Conservation (phyloP, 35 echinoderm and acorn worm species). For the Heliocidaris erythrogramma region DNA sequence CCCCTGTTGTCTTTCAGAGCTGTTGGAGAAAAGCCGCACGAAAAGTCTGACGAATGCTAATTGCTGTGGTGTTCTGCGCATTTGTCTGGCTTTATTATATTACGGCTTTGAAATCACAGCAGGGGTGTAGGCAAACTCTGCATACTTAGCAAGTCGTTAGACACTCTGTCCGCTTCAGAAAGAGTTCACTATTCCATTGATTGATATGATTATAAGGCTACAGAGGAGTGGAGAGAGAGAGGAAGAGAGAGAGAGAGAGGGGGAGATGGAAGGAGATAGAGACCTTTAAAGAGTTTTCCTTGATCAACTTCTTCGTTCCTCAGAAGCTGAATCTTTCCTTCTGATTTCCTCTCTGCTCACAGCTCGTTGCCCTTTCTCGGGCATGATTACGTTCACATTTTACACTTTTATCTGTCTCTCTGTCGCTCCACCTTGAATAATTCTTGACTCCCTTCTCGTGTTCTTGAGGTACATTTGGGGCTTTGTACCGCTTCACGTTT, state of each 20-base stretch:
- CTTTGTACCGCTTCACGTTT: not conserved
- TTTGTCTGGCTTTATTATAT: slow-evolving; percentile 36
- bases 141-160: slow-evolving; percentile 8
- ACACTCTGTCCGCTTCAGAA: slow-evolving; percentile 10
- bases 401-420: slow-evolving; percentile 36
- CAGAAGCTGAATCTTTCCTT: slow-evolving; percentile 22
- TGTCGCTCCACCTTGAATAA: slow-evolving; percentile 12
- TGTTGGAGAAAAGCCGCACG: not conserved
- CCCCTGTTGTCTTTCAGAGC: not conserved
- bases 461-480: not conserved
- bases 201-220: slow-evolving; percentile 27
- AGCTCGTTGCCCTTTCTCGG: not conserved
- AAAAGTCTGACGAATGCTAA: slow-evolving; percentile 19
- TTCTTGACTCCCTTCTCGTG: not conserved
- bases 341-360: slow-evolving; percentile 4
- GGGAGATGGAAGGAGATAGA: not conserved
- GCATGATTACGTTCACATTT: slow-evolving; percentile 38
- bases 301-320: slow-evolving; percentile 10
- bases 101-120: slow-evolving; percentile 26
- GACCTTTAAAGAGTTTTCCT: slow-evolving; percentile 27
- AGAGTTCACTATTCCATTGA: slow-evolving; percentile 17
- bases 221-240: not conserved
- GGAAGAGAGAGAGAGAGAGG: not conserved
- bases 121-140: slow-evolving; percentile 31
- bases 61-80: slow-evolving; percentile 34